Percentiles rank a stretch among this genome's conserved stretches.
These are phyloP conservation scores for Calcarius ornatus DNA, from an alignment of 2,113 vertebrate species.

Conservation along the genomic window DNA sequence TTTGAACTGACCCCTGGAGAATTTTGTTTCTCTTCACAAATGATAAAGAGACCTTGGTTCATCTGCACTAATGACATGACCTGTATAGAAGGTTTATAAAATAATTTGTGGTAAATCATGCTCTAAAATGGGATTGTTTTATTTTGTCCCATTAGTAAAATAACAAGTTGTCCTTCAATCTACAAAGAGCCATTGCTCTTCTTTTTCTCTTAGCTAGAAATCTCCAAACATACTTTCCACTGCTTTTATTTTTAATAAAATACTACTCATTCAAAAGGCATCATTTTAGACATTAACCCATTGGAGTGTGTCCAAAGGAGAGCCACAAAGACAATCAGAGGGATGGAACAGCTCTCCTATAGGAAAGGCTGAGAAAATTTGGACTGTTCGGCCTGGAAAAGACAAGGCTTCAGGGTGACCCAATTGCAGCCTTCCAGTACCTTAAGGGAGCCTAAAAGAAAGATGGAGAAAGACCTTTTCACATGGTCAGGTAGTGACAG, in stretches of 20 bases:
- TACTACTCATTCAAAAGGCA: background rate
- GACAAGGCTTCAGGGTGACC: background rate
- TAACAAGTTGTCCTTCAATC: background rate
- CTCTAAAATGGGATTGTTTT: background rate
- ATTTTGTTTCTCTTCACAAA: background rate
- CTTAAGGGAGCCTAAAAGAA: background rate
- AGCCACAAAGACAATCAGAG: background rate
- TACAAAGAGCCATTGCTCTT: background rate
- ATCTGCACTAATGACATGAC: background rate
- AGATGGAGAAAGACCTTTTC: background rate
- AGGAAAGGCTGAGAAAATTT: background rate
- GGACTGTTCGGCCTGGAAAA: background rate
- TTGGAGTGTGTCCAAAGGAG: background rate
- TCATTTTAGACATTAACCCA: background rate
- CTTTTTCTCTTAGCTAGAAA: background rate
- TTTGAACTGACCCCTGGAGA: background rate
- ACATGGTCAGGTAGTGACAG: background rate
- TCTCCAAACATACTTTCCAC: background rate
- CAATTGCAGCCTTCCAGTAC: background rate
- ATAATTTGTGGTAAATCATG: background rate
- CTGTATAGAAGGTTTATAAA: background rate
- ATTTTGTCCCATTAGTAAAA: background rate
- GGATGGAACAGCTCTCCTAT: background rate
- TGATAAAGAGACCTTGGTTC: background rate
- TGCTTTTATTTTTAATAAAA: background rate